Base-by-base conservation (phyloP, 2,797 vertebrate genomes). In the Melanotaenia boesemani region DNA sequence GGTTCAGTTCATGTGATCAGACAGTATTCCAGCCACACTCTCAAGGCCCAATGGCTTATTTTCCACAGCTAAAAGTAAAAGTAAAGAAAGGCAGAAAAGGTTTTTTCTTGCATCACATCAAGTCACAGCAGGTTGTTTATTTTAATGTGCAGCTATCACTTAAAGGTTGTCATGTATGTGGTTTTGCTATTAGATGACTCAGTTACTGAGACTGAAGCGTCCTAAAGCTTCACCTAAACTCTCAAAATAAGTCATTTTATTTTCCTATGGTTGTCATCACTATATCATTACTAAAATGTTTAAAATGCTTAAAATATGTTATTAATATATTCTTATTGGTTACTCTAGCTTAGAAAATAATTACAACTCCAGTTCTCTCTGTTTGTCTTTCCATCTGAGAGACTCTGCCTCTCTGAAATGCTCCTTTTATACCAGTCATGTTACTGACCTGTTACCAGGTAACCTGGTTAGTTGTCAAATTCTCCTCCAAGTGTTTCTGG, bases 61-160 rank as follows among this genome's bases (percentile, higher is more conserved):
- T 52, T 74, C 70, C 85, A 87, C 78, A 80, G 77, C 63, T 85
- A 67, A 89, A 90, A 66, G 70, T 84, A 75, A 85, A 80, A 78
- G 73, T 26, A 54, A 71, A 67, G 72, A 24, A 83, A 82, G 80
- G 67, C 79, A 76, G 72, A 68, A 77, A 67, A 77, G 52, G 39
- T 72, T 65, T 55, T 76, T 36, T 70, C 79, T 58, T 61, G 46
- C 52, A 0, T 67, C 44, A 74, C 56, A 41, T 12, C 39, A 41
- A 13, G 39, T 41, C 39, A 74, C 63, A 73, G 55, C 34, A 12
- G 48, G 1, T 1, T n/a, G 44, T 58, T 44, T 48, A 54, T 63
- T 32, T 58, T 34, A 7, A 73, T 55, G 20, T 50, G 60, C 15
- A 16, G 54, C 64, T 69, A 64, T 68, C n/a, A 15, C 73, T 24